A percentile compares a stretch with the other conserved stretches of the same genome.
Conservation (phyloP, 2,113 vertebrate species). For the Melanotaenia duboulayi region DNA sequence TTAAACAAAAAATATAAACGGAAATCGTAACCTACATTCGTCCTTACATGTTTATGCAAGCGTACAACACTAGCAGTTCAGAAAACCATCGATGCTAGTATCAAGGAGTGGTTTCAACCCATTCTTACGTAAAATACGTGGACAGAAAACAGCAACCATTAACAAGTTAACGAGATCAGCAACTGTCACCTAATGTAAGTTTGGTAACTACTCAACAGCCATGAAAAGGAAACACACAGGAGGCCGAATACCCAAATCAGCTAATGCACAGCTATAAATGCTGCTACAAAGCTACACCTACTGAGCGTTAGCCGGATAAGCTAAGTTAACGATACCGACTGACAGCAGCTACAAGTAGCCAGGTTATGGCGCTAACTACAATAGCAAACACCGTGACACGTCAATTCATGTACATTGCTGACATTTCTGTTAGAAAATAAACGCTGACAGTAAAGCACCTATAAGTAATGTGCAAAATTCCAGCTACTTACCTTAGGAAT, state of each 20-base stretch:
- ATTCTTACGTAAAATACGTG: conserved; percentile 16
- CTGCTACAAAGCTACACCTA: conserved; percentile 25
- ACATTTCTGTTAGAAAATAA: neutral
- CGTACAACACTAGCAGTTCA: conserved; percentile 1
- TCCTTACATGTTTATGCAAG: neutral
- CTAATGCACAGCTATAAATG: conserved; percentile 12
- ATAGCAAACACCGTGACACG: neutral
- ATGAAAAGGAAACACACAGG: conserved; percentile 12
- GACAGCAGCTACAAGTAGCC: conserved; percentile 54
- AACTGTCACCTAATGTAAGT: neutral
- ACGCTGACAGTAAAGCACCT: rapidly evolving
- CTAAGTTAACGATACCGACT: conserved; percentile 42
- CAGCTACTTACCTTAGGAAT: conserved; percentile 90
- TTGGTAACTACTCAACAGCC: neutral
- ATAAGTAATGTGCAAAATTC: rapidly evolving
- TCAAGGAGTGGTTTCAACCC: conserved; percentile 50
- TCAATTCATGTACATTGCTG: neutral
- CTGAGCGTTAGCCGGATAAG: conserved; percentile 40
- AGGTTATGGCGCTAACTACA: conserved; percentile 31
- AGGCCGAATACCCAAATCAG: conserved; percentile 16
- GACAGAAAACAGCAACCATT: neutral
- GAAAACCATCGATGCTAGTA: conserved; percentile 25
- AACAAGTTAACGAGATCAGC: neutral
- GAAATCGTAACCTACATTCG: neutral
- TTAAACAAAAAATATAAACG: neutral